phyloP scores from a whole-genome alignment of 2,113 vertebrate species.

The Pachycephala philippinensis region DNA sequence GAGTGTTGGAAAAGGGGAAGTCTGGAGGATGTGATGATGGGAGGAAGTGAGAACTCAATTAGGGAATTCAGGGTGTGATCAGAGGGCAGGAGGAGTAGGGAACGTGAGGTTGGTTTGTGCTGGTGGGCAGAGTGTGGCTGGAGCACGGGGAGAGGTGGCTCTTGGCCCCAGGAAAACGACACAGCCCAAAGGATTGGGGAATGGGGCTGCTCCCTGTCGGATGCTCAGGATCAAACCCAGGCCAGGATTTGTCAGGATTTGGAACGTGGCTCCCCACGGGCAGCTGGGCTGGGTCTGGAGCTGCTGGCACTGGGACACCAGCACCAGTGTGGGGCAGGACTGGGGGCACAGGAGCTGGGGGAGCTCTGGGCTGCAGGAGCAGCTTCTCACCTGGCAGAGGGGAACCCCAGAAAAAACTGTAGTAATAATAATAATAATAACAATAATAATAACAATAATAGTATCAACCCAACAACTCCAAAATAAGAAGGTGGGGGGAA shows the following conservation, averaged over 20 bases:
- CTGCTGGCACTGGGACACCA: background rate
- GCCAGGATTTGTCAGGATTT: background rate
- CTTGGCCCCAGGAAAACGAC: background rate
- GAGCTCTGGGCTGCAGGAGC: background rate
- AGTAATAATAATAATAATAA: too few species aligned
- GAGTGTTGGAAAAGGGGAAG: background rate
- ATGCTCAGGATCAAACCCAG: background rate
- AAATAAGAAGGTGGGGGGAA: background rate
- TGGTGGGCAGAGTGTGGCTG: background rate
- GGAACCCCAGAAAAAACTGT: background rate
- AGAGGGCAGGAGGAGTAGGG: background rate
- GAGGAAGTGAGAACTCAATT: background rate
- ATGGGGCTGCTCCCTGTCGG: background rate
- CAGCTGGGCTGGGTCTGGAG: background rate
- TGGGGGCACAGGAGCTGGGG: background rate
- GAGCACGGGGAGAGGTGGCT: background rate
- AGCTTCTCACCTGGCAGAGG: background rate
- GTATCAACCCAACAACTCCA: background rate
- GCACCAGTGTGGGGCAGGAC: background rate
- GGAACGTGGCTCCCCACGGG: background rate
- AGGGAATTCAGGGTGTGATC: background rate
- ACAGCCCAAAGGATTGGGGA: rapidly evolving
- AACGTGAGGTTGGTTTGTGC: background rate
- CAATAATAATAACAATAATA: too few species aligned
- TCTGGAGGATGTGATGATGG: background rate